These are phyloP conservation scores for Lamproptera curius DNA, from an alignment of 2,888 invertebrate genomes.

Conservation along the genomic window DNA sequence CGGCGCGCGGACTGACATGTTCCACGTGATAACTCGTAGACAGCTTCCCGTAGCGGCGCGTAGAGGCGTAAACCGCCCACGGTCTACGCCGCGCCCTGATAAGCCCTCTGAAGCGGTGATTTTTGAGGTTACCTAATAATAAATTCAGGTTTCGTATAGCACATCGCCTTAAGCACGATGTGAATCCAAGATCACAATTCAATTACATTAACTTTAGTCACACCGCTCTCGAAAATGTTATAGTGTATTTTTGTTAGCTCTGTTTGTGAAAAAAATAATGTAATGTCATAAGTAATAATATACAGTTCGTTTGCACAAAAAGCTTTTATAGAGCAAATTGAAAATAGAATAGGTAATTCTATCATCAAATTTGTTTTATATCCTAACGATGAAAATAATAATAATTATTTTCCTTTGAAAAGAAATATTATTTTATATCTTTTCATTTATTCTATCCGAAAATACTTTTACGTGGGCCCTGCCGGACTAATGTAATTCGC, in stretches of 20 bases:
- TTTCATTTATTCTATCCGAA: not conserved
- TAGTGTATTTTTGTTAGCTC: too few species aligned
- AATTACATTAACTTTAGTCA: not conserved
- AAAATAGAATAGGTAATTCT: not conserved
- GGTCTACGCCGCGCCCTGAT: constrained; percentile 8
- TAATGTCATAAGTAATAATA: too few species aligned
- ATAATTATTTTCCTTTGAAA: not conserved
- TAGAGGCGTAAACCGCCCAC: constrained; percentile 3
- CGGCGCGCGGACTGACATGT: constrained; percentile 27
- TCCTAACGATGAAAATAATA: not conserved
- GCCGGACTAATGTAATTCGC: not conserved
- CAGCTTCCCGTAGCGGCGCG: constrained; percentile 4
- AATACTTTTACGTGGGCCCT: not conserved
- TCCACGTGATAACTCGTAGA: constrained; percentile 13
- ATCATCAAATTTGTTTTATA: not conserved
- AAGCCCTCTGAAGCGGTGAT: constrained; percentile 4
- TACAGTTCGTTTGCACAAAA: not conserved
- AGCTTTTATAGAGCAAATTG: not conserved
- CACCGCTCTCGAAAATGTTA: too few species aligned
- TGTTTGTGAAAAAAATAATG: too few species aligned
- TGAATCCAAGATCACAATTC: not conserved
- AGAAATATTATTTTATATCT: too few species aligned
- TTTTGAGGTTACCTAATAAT: not conserved
- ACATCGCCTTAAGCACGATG: not conserved
- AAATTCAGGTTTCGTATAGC: not conserved